Evolutionary conservation across 2,113 vertebrate genomes (phyloP), one percentile per base, ranked within the genome.

Genomic region (Myiagra hebetior): DNA sequence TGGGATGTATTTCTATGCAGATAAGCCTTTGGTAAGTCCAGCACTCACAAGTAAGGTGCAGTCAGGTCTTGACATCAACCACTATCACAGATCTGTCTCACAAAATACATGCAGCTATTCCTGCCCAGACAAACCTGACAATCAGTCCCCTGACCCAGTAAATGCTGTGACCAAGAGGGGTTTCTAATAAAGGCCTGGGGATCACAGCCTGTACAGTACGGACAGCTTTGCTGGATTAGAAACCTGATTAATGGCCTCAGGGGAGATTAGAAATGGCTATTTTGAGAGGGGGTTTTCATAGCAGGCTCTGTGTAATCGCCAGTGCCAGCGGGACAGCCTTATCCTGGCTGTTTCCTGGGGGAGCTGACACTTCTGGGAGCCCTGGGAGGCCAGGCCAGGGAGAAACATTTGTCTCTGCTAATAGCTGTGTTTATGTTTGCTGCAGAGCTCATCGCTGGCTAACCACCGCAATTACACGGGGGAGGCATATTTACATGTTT

Each of bases 191-290:
- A 63, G 88, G 63, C 62, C 53, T 2, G 19, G 83, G 86, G 77
- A 91, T 53, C 3, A 2, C 76, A 69, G 89, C 93, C 28, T 31
- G 67, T 91, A 92, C 93, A 76, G 79, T 60, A 65, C 0, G 5
- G 84, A 35, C 69, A 78, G 89, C 95, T 97, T 87, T 70, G 52
- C 56, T 63, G 93, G 87, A 91, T 96, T 97, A 94, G 85, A 82
- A 87, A 82, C 81, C 73, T 89, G 92, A 89, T 95, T 89, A 94
- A 87, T 10, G 11, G 84, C 77, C 85, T 70, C 4, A 0, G 52
- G 60, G 46, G 55, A 91, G 90, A 95, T 93, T 78, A 95, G 95
- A 74, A 89, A 87, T 63, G 30, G 60, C 93, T 96, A 82, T 95
- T 95, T 72, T 79, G 85, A 76, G 93, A 88, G 46, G 57, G 56